phyloP scores from a whole-genome alignment of 2,113 vertebrate genomes.

The Tursiops truncatus region DNA sequence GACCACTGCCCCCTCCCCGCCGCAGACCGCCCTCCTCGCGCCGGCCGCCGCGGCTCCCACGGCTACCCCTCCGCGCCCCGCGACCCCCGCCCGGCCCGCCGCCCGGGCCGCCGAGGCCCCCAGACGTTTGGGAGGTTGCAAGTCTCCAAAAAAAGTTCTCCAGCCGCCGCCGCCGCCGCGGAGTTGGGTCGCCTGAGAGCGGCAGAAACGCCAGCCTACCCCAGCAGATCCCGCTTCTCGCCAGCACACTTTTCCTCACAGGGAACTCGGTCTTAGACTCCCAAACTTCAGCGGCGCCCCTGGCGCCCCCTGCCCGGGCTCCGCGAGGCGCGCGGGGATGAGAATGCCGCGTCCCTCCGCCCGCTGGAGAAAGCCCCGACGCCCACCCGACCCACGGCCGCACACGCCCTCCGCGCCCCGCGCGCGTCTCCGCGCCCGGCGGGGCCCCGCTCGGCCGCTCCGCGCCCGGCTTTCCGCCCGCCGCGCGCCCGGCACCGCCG shows the following conservation, averaged over 20 bases:
- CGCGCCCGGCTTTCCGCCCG: slow-evolving; percentile 41
- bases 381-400: slow-evolving; percentile 6
- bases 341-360: neutral
- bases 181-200: neutral
- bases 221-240: neutral
- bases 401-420: slow-evolving; percentile 59
- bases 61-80: neutral
- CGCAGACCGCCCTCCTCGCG: neutral
- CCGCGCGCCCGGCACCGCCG: slow-evolving; percentile 44
- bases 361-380: neutral
- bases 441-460: slow-evolving; percentile 60
- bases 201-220: neutral
- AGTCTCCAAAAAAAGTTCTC: slow-evolving; percentile 66
- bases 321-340: rapidly evolving
- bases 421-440: slow-evolving; percentile 65
- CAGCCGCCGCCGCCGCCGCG: neutral
- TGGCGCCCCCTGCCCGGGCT: neutral
- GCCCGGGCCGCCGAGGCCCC: neutral
- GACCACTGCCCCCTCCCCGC: neutral
- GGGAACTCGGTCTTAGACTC: slow-evolving; percentile 52
- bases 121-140: neutral
- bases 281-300: slow-evolving; percentile 58
- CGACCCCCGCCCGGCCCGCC: neutral
- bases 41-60: neutral
- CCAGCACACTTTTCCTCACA: slow-evolving; percentile 46